Evolutionary conservation across 2,888 invertebrate genomes (phyloP).

Genomic region (Brassicogethes aeneus): DNA sequence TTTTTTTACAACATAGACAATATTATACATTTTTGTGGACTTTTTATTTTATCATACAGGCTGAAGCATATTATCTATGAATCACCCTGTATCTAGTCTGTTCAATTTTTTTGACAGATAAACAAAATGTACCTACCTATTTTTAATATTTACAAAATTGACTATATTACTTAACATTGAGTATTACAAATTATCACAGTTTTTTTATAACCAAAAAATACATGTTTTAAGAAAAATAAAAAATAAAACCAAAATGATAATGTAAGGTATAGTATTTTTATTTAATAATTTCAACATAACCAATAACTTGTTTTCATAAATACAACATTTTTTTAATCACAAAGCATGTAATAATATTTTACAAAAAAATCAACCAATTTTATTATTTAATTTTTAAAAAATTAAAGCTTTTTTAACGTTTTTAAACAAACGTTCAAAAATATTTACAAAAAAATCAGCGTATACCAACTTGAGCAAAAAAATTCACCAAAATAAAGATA

Average conservation of each 20-base stretch:
- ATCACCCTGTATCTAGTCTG: too few relatives aligned
- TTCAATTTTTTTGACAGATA: too few relatives aligned
- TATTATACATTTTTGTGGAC: neutral
- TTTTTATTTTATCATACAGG: too few relatives aligned
- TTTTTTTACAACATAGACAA: neutral
- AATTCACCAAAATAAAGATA: neutral
- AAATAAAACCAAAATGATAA: slow-evolving; percentile 19
- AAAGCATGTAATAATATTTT: slow-evolving; percentile 7
- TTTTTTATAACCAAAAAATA: slow-evolving; percentile 7
- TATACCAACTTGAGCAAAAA: neutral
- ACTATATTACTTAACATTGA: slow-evolving; percentile 35
- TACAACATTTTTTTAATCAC: slow-evolving; percentile 27
- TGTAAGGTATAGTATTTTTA: slow-evolving; percentile 35
- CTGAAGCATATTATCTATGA: too few relatives aligned
- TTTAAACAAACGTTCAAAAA: neutral
- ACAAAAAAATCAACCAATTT: slow-evolving; percentile 1
- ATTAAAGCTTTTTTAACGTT: slow-evolving; percentile 15
- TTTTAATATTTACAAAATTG: slow-evolving; percentile 34
- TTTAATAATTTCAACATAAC: slow-evolving; percentile 37
- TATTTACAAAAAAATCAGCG: neutral
- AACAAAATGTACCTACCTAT: too few relatives aligned
- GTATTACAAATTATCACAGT: slow-evolving; percentile 41
- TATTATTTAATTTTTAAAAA: slow-evolving; percentile 13
- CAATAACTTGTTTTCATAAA: slow-evolving; percentile 33
- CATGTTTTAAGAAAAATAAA: slow-evolving; percentile 15